phyloP scores from a whole-genome alignment of 2,888 invertebrate genomes.

The Lypha dubia region DNA sequence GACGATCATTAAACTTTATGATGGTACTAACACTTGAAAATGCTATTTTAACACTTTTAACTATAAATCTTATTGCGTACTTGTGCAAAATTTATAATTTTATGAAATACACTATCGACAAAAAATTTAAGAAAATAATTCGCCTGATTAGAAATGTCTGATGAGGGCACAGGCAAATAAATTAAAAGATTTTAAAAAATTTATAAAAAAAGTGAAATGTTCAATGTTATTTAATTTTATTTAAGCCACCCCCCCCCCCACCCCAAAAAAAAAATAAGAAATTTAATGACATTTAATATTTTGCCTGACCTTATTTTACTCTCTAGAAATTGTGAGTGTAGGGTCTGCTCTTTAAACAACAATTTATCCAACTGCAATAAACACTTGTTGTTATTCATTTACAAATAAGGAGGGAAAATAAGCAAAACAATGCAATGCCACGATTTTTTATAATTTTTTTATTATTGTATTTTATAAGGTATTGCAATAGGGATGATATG shows the following conservation, averaged over 20 bases:
- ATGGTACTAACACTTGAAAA: neutral
- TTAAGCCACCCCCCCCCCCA: too few relatives aligned
- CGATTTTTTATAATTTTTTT: slow-evolving; percentile 5
- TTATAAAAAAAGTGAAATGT: too few relatives aligned
- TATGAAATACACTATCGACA: neutral
- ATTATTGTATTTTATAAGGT: neutral
- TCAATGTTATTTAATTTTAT: too few relatives aligned
- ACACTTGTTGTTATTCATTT: slow-evolving; percentile 7
- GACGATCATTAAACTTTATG: neutral
- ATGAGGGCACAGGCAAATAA: too few relatives aligned
- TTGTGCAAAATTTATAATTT: neutral
- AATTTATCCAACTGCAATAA: neutral
- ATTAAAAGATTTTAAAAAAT: too few relatives aligned
- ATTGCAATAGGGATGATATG: too few relatives aligned
- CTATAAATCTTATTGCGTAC: neutral
- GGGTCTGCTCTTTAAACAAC: neutral
- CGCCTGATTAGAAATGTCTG: too few relatives aligned
- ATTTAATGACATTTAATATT: neutral
- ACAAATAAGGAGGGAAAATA: neutral
- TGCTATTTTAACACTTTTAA: neutral
- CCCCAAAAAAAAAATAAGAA: too few relatives aligned
- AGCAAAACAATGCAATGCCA: neutral
- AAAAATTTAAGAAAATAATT: too few relatives aligned
- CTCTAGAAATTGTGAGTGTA: neutral
- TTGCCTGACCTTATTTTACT: neutral